A percentile compares a stretch with the other conserved stretches of the same genome.
Conservation (phyloP, 2,113 vertebrate species). For the Etheostoma spectabile region DNA sequence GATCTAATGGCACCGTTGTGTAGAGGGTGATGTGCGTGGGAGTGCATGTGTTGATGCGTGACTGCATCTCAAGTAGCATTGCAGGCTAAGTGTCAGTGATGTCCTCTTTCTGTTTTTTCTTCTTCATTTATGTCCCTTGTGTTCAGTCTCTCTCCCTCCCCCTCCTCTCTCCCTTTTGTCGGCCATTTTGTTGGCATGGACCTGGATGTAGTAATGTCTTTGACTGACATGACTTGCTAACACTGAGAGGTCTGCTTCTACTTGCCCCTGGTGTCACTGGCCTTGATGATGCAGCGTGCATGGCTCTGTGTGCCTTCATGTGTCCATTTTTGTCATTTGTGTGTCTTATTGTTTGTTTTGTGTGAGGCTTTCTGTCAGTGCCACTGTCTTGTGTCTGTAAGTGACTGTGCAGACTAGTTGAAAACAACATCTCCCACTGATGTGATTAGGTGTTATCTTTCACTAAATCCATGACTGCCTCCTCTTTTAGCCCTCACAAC, state of each 20-base stretch:
- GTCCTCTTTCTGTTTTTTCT: background rate
- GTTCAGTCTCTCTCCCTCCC: background rate
- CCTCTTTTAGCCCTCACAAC: slow-evolving; percentile 4
- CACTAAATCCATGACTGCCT: background rate
- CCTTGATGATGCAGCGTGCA: background rate
- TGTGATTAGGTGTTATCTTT: background rate
- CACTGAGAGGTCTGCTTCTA: background rate
- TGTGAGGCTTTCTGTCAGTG: background rate
- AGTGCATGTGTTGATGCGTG: slow-evolving; percentile 12
- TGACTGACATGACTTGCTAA: slow-evolving; percentile 14
- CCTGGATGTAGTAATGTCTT: slow-evolving; percentile 6
- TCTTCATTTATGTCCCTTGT: background rate
- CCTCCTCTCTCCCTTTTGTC: background rate
- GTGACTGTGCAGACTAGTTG: slow-evolving; percentile 7
- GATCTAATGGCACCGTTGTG: slow-evolving; percentile 29
- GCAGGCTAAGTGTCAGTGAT: slow-evolving; percentile 31
- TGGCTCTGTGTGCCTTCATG: background rate
- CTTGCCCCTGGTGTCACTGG: background rate
- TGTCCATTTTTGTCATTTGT: background rate
- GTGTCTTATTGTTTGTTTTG: background rate
- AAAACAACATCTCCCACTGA: slow-evolving; percentile 10
- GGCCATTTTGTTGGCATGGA: slow-evolving; percentile 44
- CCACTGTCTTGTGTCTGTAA: slow-evolving; percentile 7
- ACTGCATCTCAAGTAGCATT: slow-evolving; percentile 37
- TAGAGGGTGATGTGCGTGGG: slow-evolving; percentile 8